A percentile compares a stretch with the other conserved stretches of the same genome.
phyloP scores from a whole-genome alignment of 2,797 vertebrate genomes.

The Acridotheres tristis region DNA sequence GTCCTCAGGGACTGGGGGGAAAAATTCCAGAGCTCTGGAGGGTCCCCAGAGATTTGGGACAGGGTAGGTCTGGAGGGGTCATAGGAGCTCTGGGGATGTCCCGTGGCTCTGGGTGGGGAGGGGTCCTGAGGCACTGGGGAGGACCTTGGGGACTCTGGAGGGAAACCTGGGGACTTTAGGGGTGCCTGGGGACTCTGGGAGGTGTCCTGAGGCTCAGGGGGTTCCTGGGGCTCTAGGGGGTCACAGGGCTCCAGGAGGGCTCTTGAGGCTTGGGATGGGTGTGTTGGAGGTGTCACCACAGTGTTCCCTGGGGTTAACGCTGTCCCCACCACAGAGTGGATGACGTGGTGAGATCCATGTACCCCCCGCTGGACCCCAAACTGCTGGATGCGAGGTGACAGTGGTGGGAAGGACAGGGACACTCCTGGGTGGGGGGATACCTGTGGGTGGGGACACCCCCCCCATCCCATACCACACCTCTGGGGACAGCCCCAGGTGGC shows the following conservation, averaged over 20 bases:
- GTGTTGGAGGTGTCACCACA: constrained; percentile 44
- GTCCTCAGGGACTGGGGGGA: too few species aligned
- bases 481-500: neutral
- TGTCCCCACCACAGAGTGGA: constrained; percentile 82
- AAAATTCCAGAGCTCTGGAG: neutral
- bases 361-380: constrained; percentile 93
- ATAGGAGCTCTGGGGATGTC: neutral
- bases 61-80: neutral
- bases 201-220: neutral
- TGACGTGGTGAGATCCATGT: constrained; percentile 95
- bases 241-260: neutral
- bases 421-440: neutral
- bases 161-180: neutral
- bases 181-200: neutral
- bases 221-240: neutral
- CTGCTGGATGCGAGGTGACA: constrained; percentile 93
- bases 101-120: rapidly evolving
- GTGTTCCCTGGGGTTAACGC: neutral
- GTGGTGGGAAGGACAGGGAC: rapidly evolving
- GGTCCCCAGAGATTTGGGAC: neutral
- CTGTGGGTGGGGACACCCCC: neutral
- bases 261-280: neutral
- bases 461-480: neutral
- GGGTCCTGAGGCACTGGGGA: neutral
- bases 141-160: neutral